Evolutionary conservation across 2,888 invertebrate genomes (phyloP).

Genomic region (Hylaea fasciaria): DNA sequence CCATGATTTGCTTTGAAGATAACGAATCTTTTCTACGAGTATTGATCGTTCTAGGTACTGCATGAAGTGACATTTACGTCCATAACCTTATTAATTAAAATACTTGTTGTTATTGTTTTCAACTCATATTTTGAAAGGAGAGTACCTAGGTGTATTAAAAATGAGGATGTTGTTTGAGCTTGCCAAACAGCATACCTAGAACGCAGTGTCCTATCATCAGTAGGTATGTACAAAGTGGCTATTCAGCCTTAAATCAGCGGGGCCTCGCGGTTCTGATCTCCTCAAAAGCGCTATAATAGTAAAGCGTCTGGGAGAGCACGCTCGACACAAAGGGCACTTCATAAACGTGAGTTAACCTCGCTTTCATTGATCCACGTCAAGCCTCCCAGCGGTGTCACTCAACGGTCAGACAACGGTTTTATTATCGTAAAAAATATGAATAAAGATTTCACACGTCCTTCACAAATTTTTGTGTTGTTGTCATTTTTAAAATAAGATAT

Average conservation of each 20-base stretch:
- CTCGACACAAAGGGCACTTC: constrained; percentile 65
- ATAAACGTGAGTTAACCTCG: constrained; percentile 62
- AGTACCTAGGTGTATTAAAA: too few relatives aligned
- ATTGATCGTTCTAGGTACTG: not conserved
- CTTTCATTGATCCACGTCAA: constrained; percentile 68
- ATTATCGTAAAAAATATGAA: constrained; percentile 56
- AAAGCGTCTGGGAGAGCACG: constrained; percentile 40
- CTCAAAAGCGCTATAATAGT: constrained; percentile 21
- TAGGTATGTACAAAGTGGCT: constrained; percentile 43
- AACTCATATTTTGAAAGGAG: not conserved
- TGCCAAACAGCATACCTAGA: constrained; percentile 16
- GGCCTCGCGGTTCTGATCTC: constrained; percentile 30
- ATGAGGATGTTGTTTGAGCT: too few relatives aligned
- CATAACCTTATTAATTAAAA: not conserved
- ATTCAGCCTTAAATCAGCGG: constrained; percentile 42
- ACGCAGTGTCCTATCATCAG: constrained; percentile 34
- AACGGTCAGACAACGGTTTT: constrained; percentile 77
- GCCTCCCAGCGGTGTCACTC: constrained; percentile 71
- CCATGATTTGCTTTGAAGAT: too few relatives aligned
- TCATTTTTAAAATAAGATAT: constrained; percentile 48
- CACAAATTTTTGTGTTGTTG: constrained; percentile 60
- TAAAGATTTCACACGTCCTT: constrained; percentile 57
- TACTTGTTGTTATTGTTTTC: not conserved
- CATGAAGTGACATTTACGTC: not conserved
- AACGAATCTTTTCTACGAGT: too few relatives aligned